These are phyloP conservation scores for Drosophila punjabiensis DNA, from an alignment of 1,140 invertebrate genomes.

Conservation along the genomic window DNA sequence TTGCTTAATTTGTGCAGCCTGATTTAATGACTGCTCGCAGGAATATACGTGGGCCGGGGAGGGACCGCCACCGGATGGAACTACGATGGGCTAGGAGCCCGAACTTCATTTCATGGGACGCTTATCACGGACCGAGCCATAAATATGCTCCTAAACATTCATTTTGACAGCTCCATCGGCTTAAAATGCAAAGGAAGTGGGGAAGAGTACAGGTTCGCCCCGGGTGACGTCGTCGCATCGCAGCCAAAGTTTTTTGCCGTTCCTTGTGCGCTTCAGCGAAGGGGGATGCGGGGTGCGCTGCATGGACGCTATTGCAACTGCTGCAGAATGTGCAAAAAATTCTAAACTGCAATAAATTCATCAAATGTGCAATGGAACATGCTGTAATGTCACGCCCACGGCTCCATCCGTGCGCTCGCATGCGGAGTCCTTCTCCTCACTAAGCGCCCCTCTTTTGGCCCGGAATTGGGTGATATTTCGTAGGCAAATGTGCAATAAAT, in stretches of 20 bases:
- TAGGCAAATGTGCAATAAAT: conserved; percentile 84
- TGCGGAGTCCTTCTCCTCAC: conserved; percentile 1
- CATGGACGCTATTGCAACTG: conserved; percentile 58
- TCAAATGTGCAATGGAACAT: conserved; percentile 85
- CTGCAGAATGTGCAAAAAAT: conserved; percentile 80
- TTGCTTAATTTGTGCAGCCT: conserved; percentile 73
- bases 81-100: neutral
- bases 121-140: conserved; percentile 69
- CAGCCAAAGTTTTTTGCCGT: conserved; percentile 48
- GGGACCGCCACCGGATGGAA: neutral
- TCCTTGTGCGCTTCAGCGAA: conserved; percentile 13
- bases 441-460: conserved; percentile 40
- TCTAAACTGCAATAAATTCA: conserved; percentile 85
- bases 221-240: conserved; percentile 32
- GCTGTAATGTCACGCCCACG: conserved; percentile 82
- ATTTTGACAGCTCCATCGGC: conserved; percentile 79
- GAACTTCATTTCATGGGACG: conserved; percentile 72
- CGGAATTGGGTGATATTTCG: conserved; percentile 80
- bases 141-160: conserved; percentile 81
- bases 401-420: conserved; percentile 10
- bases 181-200: conserved; percentile 19
- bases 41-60: neutral
- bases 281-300: conserved; percentile 2
- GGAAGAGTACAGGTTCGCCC: conserved; percentile 27
- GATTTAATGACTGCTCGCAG: conserved; percentile 62